A percentile compares a stretch with the other conserved stretches of the same genome.
Evolutionary conservation across 2,797 vertebrate genomes (phyloP).

Genomic region (Poeciliopsis turneri): DNA sequence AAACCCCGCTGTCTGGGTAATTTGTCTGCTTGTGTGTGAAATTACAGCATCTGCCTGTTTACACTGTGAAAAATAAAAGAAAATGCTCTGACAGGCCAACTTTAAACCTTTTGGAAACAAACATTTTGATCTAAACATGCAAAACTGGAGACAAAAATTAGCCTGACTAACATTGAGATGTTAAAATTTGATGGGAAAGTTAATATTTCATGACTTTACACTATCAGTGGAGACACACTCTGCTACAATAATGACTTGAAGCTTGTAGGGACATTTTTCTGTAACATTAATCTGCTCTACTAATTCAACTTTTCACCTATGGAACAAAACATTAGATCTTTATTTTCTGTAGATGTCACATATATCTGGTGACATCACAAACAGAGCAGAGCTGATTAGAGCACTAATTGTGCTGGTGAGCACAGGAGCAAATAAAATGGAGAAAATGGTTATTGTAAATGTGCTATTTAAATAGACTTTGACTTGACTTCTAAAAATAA

Average conservation of each 20-base stretch:
- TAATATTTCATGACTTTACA: not conserved
- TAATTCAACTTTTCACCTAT: not conserved
- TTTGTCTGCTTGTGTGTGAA: slow-evolving; percentile 1
- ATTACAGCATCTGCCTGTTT: slow-evolving; percentile 27
- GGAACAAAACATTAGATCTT: too few relatives aligned
- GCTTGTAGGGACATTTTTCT: not conserved
- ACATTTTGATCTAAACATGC: not conserved
- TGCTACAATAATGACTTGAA: not conserved
- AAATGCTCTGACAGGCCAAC: not conserved
- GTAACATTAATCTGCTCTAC: not conserved
- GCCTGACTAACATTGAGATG: too few relatives aligned
- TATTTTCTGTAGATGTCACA: not conserved
- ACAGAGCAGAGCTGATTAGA: not conserved
- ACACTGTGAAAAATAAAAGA: not conserved
- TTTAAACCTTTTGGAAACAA: not conserved
- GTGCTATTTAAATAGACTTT: too few relatives aligned
- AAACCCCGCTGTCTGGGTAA: not conserved
- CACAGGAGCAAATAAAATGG: not conserved
- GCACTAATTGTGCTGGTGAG: not conserved
- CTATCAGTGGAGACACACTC: not conserved
- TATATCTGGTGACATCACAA: not conserved
- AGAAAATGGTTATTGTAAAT: not conserved
- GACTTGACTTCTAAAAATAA: too few relatives aligned
- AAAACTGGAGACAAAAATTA: not conserved
- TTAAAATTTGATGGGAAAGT: not conserved